phyloP scores from a whole-genome alignment of 53 echinoderm and acorn worm genomes.

The Luidia sarsii region DNA sequence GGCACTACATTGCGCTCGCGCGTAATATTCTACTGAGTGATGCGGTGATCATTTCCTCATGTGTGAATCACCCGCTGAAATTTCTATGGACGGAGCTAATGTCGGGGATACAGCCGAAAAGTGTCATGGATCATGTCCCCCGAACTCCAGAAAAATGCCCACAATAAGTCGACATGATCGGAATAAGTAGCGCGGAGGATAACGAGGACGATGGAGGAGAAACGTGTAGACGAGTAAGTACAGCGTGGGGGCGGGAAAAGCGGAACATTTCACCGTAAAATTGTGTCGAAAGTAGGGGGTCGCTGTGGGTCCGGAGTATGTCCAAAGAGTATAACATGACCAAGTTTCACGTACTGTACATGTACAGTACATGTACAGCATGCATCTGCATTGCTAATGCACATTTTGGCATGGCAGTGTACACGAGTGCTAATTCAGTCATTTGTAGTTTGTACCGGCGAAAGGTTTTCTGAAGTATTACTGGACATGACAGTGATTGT shows the following conservation, averaged over 20 bases:
- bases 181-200: slow-evolving; percentile 53
- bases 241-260: not conserved
- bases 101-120: slow-evolving; percentile 50
- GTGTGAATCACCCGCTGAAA: slow-evolving; percentile 42
- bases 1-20: slow-evolving; percentile 15
- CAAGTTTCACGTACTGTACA: too few relatives aligned
- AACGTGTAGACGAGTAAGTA: slow-evolving; percentile 53
- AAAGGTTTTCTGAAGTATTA: too few relatives aligned
- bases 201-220: slow-evolving; percentile 55
- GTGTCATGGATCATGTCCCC: slow-evolving; percentile 46
- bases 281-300: slow-evolving; percentile 46
- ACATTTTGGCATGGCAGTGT: too few relatives aligned
- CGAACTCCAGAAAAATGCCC: slow-evolving; percentile 51
- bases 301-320: slow-evolving; percentile 29
- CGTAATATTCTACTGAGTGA: slow-evolving; percentile 32
- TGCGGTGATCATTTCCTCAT: slow-evolving; percentile 51
- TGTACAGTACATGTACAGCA: not conserved
- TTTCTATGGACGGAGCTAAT: slow-evolving; percentile 23
- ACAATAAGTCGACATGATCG: slow-evolving; percentile 46
- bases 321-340: slow-evolving; percentile 17
- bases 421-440: too few relatives aligned
- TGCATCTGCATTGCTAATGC: too few relatives aligned
- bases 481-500: too few relatives aligned
- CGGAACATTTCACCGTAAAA: slow-evolving; percentile 12
- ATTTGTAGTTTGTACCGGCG: too few relatives aligned